These are phyloP conservation scores for Melanotaenia boesemani DNA, from an alignment of 2,797 vertebrate genomes.

Conservation along the genomic window DNA sequence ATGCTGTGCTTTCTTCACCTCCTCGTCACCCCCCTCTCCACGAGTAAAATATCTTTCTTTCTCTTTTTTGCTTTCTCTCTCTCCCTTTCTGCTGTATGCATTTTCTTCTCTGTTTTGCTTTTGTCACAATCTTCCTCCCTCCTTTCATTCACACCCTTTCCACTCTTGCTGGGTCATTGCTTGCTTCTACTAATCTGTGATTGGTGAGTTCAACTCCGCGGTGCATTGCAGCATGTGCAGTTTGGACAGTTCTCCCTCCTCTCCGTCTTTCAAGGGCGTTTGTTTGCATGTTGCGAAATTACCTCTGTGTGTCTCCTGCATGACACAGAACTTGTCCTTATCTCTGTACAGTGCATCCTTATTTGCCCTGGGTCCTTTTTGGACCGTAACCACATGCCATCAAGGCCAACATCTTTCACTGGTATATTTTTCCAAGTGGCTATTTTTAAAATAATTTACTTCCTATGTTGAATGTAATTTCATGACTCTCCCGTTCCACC, in stretches of 20 bases:
- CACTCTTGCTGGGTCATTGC: conserved; percentile 89
- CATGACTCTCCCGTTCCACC: too few relatives aligned
- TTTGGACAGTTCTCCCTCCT: conserved; percentile 40
- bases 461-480: not conserved
- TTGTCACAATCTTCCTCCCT: conserved; percentile 23
- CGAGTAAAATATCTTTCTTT: conserved; percentile 7
- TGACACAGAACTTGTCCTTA: conserved; percentile 46
- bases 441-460: not conserved
- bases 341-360: conserved; percentile 12
- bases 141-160: conserved; percentile 30
- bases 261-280: conserved; percentile 18
- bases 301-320: conserved; percentile 54
- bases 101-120: conserved; percentile 22
- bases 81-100: conserved; percentile 16
- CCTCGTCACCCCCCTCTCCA: conserved; percentile 54
- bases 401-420: conserved; percentile 34
- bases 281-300: conserved; percentile 62
- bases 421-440: not conserved
- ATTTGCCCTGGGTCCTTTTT: not conserved
- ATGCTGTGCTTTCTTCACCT: conserved; percentile 62
- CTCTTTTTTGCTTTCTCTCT: conserved; percentile 12
- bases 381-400: conserved; percentile 33
- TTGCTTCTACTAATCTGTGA: conserved; percentile 94
- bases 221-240: conserved; percentile 73
- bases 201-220: conserved; percentile 91